phyloP scores from a whole-genome alignment of 1,140 invertebrate species.

The Tetragonula clypearis region DNA sequence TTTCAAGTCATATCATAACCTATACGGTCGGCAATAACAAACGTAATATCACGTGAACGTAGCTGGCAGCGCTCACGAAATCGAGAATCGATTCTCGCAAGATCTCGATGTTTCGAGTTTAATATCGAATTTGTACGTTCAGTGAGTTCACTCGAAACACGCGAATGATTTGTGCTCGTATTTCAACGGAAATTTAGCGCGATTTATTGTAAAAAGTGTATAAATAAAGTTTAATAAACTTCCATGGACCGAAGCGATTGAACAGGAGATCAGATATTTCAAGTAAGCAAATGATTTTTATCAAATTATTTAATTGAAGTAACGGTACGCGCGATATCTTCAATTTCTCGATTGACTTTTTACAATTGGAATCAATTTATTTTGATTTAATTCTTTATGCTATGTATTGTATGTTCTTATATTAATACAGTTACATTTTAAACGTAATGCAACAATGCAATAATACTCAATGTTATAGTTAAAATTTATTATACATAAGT shows the following conservation, averaged over 20 bases:
- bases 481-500: too few species aligned
- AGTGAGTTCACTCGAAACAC: background rate
- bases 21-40: background rate
- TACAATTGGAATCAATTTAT: too few species aligned
- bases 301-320: background rate
- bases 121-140: background rate
- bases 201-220: background rate
- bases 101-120: background rate
- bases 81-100: conserved; percentile 31
- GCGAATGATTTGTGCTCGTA: background rate
- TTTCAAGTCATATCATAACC: conserved; percentile 12
- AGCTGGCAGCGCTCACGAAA: background rate
- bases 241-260: too few species aligned
- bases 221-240: background rate
- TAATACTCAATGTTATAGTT: background rate
- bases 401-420: too few species aligned
- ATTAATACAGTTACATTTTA: too few species aligned
- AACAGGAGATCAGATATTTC: background rate
- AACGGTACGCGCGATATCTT: too few species aligned
- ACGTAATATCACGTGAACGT: background rate
- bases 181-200: background rate
- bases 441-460: too few species aligned
- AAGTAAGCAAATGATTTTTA: background rate
- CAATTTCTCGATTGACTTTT: too few species aligned
- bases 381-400: too few species aligned